Evolutionary conservation across 2,888 invertebrate species (phyloP).

Genomic region (Terebella lapidaria): DNA sequence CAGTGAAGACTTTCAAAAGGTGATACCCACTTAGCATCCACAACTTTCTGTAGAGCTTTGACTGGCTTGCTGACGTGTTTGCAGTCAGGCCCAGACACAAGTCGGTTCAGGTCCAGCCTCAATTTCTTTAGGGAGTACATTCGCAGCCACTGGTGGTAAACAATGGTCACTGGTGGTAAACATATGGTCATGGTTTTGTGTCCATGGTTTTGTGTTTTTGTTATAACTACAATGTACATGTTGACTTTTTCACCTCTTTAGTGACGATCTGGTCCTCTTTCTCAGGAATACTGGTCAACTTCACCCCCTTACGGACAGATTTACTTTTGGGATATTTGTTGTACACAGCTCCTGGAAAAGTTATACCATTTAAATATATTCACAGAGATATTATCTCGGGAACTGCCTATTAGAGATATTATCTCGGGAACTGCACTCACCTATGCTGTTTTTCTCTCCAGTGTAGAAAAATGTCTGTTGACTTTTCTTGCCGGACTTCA

Average conservation of each 20-base stretch:
- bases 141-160: conserved; percentile 39
- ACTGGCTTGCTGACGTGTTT: conserved; percentile 45
- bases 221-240: not conserved
- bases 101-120: conserved; percentile 47
- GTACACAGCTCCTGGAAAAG: conserved; percentile 34
- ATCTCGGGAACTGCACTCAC: conserved; percentile 14
- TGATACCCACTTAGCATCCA: conserved; percentile 49
- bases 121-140: conserved; percentile 47
- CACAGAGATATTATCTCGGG: not conserved
- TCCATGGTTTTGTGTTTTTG: not conserved
- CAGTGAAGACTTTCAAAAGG: no score
- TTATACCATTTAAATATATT: no score
- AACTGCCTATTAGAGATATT: not conserved
- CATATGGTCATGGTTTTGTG: not conserved
- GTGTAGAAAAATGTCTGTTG: conserved; percentile 38
- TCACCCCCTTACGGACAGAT: conserved; percentile 39
- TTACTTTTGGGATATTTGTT: conserved; percentile 39
- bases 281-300: conserved; percentile 40
- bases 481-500: conserved; percentile 16
- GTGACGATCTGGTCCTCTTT: conserved; percentile 48
- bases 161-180: not conserved
- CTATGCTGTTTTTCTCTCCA: conserved; percentile 33
- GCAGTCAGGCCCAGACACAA: conserved; percentile 51
- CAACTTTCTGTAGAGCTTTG: conserved; percentile 40
- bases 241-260: conserved; percentile 51